phyloP scores from a whole-genome alignment of 2,797 vertebrate species.

The Bradypodion pumilum region DNA sequence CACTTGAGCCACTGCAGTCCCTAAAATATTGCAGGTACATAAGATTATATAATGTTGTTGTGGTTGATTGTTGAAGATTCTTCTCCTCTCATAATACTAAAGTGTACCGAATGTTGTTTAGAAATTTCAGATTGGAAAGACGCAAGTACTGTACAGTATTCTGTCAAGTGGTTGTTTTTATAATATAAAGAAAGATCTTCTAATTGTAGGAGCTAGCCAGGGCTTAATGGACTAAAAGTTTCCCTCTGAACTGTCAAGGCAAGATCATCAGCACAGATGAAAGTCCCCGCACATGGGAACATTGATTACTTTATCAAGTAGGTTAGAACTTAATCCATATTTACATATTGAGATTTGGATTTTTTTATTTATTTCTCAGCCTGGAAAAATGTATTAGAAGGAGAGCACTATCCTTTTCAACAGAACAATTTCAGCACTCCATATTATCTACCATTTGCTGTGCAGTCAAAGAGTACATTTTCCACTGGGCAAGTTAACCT shows the following conservation, averaged over 20 bases:
- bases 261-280: too few species aligned
- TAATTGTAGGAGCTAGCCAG: too few species aligned
- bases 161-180: background rate
- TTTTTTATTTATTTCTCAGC: background rate
- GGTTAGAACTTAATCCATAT: background rate
- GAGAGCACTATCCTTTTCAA: background rate
- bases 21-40: too few species aligned
- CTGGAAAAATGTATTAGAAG: background rate
- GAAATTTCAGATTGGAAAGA: too few species aligned
- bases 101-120: background rate
- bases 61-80: background rate
- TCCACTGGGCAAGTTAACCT: too few species aligned
- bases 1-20: too few species aligned
- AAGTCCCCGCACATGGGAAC: too few species aligned
- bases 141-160: too few species aligned
- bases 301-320: background rate
- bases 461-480: background rate
- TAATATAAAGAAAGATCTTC: too few species aligned
- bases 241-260: too few species aligned
- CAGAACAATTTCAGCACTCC: background rate
- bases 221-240: too few species aligned
- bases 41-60: background rate
- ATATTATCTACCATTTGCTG: background rate
- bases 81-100: background rate
- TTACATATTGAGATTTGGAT: background rate